phyloP scores from a whole-genome alignment of 2,113 vertebrate genomes.

The Sylvietta virens region DNA sequence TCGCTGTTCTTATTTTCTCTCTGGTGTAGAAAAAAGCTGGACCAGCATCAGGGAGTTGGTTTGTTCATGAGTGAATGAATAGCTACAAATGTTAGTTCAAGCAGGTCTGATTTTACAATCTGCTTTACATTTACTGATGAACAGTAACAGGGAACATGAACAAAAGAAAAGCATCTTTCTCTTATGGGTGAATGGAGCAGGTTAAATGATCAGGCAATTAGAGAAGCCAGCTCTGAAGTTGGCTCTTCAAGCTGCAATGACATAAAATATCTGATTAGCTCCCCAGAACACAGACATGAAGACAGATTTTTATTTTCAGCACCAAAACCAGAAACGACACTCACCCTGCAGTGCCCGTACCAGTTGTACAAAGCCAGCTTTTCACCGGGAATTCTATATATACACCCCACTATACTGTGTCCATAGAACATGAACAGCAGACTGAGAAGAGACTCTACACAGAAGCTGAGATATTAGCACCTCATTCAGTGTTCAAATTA shows the following conservation, averaged over 20 bases:
- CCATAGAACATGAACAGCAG: not conserved
- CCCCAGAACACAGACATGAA: not conserved
- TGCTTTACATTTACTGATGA: not conserved
- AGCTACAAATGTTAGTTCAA: not conserved
- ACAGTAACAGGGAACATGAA: not conserved
- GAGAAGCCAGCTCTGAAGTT: not conserved
- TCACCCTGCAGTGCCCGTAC: not conserved
- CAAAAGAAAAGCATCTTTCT: not conserved
- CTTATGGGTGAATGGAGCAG: not conserved
- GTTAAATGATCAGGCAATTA: not conserved
- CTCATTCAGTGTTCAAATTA: not conserved
- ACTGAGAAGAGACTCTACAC: not conserved
- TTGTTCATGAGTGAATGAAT: not conserved
- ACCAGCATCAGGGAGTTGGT: not conserved
- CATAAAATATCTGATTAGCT: not conserved
- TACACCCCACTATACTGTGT: not conserved
- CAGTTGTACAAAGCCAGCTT: not conserved
- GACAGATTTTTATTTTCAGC: not conserved
- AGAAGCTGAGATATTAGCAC: not conserved
- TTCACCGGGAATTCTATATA: not conserved
- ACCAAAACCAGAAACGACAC: not conserved
- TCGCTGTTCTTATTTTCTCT: not conserved
- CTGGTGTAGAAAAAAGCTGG: not conserved
- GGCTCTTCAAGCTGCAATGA: not conserved
- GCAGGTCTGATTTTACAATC: not conserved